Evolutionary conservation across 2,113 vertebrate genomes (phyloP).

Genomic region (Oreochromis niloticus): DNA sequence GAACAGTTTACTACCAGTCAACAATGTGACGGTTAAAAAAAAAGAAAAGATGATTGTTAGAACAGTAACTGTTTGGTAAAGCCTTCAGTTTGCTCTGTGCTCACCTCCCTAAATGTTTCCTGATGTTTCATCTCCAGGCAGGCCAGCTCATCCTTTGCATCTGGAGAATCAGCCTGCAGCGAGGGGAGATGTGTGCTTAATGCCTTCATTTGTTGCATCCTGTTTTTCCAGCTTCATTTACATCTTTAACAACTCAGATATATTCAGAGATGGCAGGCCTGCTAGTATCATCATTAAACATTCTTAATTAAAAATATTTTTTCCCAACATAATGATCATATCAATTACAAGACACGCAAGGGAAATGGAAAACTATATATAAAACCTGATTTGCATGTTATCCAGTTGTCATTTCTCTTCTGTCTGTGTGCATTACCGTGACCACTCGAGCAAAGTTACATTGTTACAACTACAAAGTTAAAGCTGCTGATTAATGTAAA

Average conservation of each 20-base stretch:
- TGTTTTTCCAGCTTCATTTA: not conserved
- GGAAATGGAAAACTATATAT: not conserved
- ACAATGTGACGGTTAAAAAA: not conserved
- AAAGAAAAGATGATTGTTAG: not conserved
- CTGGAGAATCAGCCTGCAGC: slow-evolving; percentile 46
- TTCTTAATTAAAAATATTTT: not conserved
- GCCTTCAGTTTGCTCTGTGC: not conserved
- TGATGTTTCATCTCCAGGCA: slow-evolving; percentile 60
- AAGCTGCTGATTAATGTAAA: not conserved
- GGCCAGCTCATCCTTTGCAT: slow-evolving; percentile 59
- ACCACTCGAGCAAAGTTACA: not conserved
- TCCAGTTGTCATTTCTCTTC: not conserved
- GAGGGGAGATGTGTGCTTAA: not conserved
- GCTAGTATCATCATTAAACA: not conserved
- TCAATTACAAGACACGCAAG: not conserved
- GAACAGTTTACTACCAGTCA: not conserved
- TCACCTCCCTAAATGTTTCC: slow-evolving; percentile 67
- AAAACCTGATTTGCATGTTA: not conserved
- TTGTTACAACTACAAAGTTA: not conserved
- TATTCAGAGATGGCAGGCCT: not conserved
- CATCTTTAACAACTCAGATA: not conserved
- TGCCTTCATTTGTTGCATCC: not conserved
- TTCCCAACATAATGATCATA: not conserved
- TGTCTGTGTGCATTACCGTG: not conserved
- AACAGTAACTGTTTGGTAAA: not conserved